Conservation (phyloP, 1,140 invertebrate species). For the Heliconius congener region DNA sequence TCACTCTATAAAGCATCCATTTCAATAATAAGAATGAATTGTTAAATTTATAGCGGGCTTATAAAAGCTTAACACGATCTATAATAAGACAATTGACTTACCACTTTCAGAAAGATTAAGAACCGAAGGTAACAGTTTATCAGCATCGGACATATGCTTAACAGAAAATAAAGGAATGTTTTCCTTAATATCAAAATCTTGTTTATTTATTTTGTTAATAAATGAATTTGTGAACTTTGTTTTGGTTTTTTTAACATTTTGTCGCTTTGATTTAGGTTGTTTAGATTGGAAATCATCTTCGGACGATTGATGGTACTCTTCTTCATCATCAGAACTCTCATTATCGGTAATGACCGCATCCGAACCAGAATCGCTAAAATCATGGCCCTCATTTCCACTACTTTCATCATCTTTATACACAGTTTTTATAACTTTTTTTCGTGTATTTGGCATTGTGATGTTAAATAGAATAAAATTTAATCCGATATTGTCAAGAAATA, state of each 20-base stretch:
- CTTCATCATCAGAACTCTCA: conserved; percentile 60
- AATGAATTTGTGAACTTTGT: conserved; percentile 58
- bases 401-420: conserved; percentile 72
- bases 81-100: conserved; percentile 30
- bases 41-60: neutral
- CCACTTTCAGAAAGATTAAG: conserved; percentile 80
- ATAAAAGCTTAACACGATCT: too few relatives aligned
- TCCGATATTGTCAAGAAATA: conserved; percentile 1
- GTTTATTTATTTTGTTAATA: conserved; percentile 59
- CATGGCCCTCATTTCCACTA: conserved; percentile 59
- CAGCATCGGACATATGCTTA: conserved; percentile 75
- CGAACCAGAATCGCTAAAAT: conserved; percentile 79
- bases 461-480: neutral
- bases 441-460: conserved; percentile 64
- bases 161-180: conserved; percentile 57
- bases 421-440: conserved; percentile 71
- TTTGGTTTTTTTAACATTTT: conserved; percentile 44
- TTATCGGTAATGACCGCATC: conserved; percentile 72
- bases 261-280: conserved; percentile 39
- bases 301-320: conserved; percentile 47
- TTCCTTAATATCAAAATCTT: conserved; percentile 42
- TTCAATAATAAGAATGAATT: neutral
- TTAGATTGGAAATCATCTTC: conserved; percentile 57
- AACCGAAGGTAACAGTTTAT: conserved; percentile 73
- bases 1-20: too few relatives aligned